Evolutionary conservation across 2,113 vertebrate genomes (phyloP).

Genomic region (Corydoras maculifer): DNA sequence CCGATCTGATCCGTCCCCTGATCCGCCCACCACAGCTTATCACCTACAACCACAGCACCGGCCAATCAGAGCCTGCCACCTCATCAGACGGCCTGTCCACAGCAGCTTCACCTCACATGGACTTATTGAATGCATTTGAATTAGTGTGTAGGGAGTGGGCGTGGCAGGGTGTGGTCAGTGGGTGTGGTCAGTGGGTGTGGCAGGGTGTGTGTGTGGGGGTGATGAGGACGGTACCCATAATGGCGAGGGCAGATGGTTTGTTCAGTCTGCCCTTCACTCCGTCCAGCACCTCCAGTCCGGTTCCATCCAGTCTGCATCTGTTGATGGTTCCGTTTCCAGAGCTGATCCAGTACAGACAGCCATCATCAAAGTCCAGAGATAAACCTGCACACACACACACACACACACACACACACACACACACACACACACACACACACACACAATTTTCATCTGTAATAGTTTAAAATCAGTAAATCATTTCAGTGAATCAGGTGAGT

Average conservation of each 20-base stretch:
- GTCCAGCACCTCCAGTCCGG: constrained; percentile 74
- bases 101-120: not conserved
- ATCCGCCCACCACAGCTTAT: constrained; percentile 97
- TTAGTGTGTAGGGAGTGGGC: not conserved
- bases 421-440: not conserved
- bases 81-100: not conserved
- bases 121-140: too few species aligned
- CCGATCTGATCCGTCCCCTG: constrained; percentile 93
- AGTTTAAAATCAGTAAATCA: too few species aligned
- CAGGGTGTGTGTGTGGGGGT: not conserved
- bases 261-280: constrained; percentile 74
- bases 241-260: constrained; percentile 88
- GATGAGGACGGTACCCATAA: constrained; percentile 77
- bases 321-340: constrained; percentile 88
- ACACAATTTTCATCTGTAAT: not conserved
- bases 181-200: not conserved
- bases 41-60: constrained; percentile 59
- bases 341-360: constrained; percentile 92
- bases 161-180: too few species aligned
- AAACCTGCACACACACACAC: constrained; percentile 64
- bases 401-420: not conserved
- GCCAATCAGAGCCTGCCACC: not conserved
- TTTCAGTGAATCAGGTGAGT: too few species aligned
- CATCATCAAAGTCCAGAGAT: constrained; percentile 82
- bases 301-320: constrained; percentile 83